Evolutionary conservation across 2,888 invertebrate genomes (phyloP).

Genomic region (Nomada ferruginata): DNA sequence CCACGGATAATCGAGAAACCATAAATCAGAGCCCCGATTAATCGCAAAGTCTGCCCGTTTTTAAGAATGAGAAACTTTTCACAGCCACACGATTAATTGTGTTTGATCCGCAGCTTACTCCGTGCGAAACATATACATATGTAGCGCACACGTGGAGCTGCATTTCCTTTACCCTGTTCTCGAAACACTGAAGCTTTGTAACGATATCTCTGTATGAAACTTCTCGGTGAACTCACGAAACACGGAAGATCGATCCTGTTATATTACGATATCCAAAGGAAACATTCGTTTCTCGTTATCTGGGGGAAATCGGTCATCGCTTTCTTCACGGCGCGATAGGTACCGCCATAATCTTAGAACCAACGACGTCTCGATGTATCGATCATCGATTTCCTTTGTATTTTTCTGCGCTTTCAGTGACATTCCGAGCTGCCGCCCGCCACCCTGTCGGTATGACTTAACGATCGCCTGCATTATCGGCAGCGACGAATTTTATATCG

Average conservation of each 20-base stretch:
- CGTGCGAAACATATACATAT: background rate
- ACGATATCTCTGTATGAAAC: background rate
- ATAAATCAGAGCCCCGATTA: background rate
- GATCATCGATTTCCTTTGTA: slow-evolving; percentile 21
- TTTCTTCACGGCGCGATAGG: background rate
- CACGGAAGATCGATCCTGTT: slow-evolving; percentile 1
- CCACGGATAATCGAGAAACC: background rate
- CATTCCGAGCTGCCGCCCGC: background rate
- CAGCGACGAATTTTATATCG: slow-evolving; percentile 16
- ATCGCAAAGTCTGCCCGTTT: background rate
- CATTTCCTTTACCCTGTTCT: background rate
- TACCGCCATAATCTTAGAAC: background rate
- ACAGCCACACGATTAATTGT: background rate
- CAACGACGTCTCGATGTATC: slow-evolving; percentile 7
- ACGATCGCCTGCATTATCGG: slow-evolving; percentile 12
- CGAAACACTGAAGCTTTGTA: slow-evolving; percentile 3
- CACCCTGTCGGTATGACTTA: background rate
- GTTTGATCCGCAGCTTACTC: background rate
- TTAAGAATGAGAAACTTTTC: background rate
- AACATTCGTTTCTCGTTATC: background rate
- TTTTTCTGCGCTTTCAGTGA: background rate
- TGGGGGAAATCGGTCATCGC: slow-evolving; percentile 21
- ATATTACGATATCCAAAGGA: background rate
- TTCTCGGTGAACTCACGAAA: background rate
- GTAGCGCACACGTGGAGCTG: background rate